phyloP scores from a whole-genome alignment of 2,888 invertebrate species.

The Aspidiotus rigidus region DNA sequence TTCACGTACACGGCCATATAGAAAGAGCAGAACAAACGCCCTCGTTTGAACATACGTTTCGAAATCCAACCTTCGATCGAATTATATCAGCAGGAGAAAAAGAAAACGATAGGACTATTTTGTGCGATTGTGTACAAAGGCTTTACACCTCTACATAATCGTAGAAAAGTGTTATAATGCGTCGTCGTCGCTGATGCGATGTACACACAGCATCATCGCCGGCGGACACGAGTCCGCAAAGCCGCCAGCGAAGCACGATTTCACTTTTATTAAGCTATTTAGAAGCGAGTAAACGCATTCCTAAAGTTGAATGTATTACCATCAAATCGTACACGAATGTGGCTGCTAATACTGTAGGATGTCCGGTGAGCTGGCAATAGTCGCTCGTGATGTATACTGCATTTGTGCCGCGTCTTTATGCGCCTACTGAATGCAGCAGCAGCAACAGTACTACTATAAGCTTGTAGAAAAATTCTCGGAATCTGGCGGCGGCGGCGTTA shows the following conservation, averaged over 20 bases:
- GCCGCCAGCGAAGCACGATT: not conserved
- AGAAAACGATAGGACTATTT: no score
- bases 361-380: no score
- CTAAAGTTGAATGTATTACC: not conserved
- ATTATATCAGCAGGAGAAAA: no score
- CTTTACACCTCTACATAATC: no score
- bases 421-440: not conserved
- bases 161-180: no score
- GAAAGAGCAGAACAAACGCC: no score
- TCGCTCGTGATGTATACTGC: not conserved
- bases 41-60: no score
- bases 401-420: not conserved
- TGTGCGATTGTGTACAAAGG: no score
- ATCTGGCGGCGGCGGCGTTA: slow-evolving; percentile 12
- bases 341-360: not conserved
- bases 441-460: slow-evolving; percentile 17
- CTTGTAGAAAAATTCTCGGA: slow-evolving; percentile 27
- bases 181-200: no score
- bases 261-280: slow-evolving; percentile 1
- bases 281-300: slow-evolving; percentile 4
- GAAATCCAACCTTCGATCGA: no score
- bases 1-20: no score
- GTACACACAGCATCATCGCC: not conserved
- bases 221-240: not conserved
- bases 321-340: not conserved